Percentiles rank a stretch among this genome's conserved stretches.
These are phyloP conservation scores for Galaxias olidus DNA, from an alignment of 2,797 vertebrate species.

Conservation along the genomic window DNA sequence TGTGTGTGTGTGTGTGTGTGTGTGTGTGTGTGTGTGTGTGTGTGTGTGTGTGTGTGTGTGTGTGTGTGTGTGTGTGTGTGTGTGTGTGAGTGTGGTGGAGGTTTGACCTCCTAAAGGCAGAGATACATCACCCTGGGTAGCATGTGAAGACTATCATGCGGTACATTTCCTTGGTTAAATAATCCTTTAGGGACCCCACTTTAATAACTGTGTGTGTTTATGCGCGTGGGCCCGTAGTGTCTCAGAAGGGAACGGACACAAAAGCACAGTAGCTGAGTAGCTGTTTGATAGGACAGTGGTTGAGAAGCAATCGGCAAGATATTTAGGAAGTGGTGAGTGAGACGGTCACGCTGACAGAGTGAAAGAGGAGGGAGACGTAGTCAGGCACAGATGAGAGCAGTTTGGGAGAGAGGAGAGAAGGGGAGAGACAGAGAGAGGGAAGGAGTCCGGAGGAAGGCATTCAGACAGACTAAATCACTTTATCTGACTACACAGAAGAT, in stretches of 20 bases:
- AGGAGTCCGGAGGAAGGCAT: background rate
- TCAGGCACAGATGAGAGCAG: no score
- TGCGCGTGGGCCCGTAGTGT: background rate
- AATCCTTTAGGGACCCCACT: constrained; percentile 37
- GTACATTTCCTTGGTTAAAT: constrained; percentile 32
- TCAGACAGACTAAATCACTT: constrained; percentile 17
- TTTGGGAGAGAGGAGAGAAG: background rate
- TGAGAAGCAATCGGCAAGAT: no score
- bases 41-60: constrained; percentile 12
- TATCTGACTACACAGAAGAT: constrained; percentile 16
- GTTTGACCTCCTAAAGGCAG: background rate
- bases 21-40: background rate
- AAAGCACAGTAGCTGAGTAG: no score
- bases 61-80: constrained; percentile 6
- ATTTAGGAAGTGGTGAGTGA: no score
- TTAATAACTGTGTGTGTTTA: constrained; percentile 32
- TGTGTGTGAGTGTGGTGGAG: background rate
- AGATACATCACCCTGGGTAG: constrained; percentile 26
- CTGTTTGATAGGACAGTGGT: no score
- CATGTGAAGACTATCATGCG: constrained; percentile 45
- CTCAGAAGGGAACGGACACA: background rate
- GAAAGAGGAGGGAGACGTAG: no score
- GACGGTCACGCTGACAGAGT: no score
- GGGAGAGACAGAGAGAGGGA: background rate
- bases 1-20: background rate